phyloP scores from a whole-genome alignment of 2,888 invertebrate species.

The Byasa hedistus region DNA sequence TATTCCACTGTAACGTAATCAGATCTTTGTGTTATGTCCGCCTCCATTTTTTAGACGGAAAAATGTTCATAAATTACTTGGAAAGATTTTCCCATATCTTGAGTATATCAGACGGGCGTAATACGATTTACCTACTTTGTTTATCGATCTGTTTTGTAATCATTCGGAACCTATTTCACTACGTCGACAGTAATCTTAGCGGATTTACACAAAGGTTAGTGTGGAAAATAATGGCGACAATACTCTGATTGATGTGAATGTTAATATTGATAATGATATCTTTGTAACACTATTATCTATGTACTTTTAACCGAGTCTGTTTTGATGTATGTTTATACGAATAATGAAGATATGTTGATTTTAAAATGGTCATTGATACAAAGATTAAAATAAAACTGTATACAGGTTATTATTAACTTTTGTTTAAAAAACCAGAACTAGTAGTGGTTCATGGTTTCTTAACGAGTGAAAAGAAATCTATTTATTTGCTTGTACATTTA shows the following conservation, averaged over 20 bases:
- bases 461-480: too few species aligned
- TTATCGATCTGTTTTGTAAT: slow-evolving; percentile 10
- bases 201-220: slow-evolving; percentile 11
- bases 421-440: too few species aligned
- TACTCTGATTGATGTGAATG: background rate
- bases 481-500: too few species aligned
- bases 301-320: background rate
- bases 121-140: slow-evolving; percentile 17
- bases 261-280: background rate
- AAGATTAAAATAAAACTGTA: too few species aligned
- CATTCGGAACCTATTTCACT: background rate
- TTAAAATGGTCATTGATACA: too few species aligned
- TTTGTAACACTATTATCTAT: background rate
- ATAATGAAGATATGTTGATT: too few species aligned
- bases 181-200: slow-evolving; percentile 9
- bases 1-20: slow-evolving; percentile 23
- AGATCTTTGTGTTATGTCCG: slow-evolving; percentile 7
- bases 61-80: background rate
- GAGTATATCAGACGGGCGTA: slow-evolving; percentile 2
- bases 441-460: background rate
- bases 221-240: background rate
- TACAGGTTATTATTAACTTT: too few species aligned
- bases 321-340: too few species aligned
- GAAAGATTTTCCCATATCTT: slow-evolving; percentile 18
- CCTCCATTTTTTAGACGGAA: slow-evolving; percentile 19